Evolutionary conservation across 1,140 invertebrate species (phyloP).

Genomic region (Bombus soroeensis): DNA sequence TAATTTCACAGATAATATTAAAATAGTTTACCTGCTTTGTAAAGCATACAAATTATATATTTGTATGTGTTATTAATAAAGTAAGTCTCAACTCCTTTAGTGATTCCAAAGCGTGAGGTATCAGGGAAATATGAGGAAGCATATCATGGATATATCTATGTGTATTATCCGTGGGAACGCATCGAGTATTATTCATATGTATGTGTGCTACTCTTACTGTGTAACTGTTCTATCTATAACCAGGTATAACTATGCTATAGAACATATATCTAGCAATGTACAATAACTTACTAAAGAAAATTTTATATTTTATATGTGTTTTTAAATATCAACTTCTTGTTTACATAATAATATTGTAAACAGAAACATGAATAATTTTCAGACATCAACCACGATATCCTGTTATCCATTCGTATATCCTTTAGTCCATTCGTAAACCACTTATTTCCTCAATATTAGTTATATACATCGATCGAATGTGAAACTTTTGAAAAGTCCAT

Average conservation of each 20-base stretch:
- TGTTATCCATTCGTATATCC: neutral
- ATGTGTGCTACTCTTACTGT: neutral
- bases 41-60: neutral
- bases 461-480: neutral
- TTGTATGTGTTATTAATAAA: neutral
- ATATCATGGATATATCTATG: neutral
- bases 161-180: no score
- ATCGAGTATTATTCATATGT: neutral
- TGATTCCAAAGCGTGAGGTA: slow-evolving; percentile 26
- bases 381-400: slow-evolving; percentile 16
- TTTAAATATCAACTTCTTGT: neutral
- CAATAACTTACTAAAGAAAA: neutral
- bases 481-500: neutral
- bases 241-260: no score
- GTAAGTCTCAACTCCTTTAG: slow-evolving; percentile 17
- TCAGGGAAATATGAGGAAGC: neutral
- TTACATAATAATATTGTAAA: neutral
- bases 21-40: neutral
- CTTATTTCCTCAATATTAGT: neutral
- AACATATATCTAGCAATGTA: no score
- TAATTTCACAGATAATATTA: neutral
- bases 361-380: neutral
- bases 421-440: neutral
- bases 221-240: neutral
- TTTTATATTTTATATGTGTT: neutral